A percentile compares a stretch with the other conserved stretches of the same genome.
Evolutionary conservation across 2,888 invertebrate genomes (phyloP).

Genomic region (Andricus curvator): DNA sequence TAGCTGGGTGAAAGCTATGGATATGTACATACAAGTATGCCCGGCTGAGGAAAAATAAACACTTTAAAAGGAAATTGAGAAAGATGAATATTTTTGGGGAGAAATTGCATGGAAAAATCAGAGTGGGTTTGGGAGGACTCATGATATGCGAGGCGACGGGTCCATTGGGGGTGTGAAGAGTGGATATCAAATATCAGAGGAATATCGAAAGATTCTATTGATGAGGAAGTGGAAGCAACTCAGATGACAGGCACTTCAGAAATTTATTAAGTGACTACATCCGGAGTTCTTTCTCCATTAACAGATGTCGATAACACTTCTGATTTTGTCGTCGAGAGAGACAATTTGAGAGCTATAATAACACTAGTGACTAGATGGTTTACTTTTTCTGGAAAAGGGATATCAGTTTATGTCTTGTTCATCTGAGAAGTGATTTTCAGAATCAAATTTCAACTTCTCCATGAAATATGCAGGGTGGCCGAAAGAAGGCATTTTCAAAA

Average conservation of each 20-base stretch:
- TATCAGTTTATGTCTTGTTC: not conserved
- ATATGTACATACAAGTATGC: not conserved
- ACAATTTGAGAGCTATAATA: not conserved
- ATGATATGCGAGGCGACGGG: not conserved
- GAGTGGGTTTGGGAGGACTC: not conserved
- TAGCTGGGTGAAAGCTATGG: not conserved
- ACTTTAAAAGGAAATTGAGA: constrained; percentile 1
- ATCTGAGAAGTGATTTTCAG: not conserved
- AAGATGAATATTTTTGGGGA: not conserved
- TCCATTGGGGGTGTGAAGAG: not conserved
- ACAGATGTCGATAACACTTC: constrained; percentile 19
- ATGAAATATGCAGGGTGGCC: too few species aligned
- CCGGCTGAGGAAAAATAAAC: not conserved
- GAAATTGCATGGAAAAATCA: not conserved
- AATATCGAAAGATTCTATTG: constrained; percentile 28
- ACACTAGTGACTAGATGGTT: not conserved
- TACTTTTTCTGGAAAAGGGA: not conserved
- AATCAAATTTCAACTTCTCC: not conserved
- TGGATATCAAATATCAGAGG: constrained; percentile 37
- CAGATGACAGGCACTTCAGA: constrained; percentile 17
- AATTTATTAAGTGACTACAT: constrained; percentile 30
- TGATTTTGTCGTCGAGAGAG: not conserved
- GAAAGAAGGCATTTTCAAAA: too few species aligned
- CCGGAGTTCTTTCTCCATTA: constrained; percentile 31
- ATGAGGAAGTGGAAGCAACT: constrained; percentile 32